Evolutionary conservation across 2,113 vertebrate species (phyloP).

Genomic region (Pterocles orientalis): DNA sequence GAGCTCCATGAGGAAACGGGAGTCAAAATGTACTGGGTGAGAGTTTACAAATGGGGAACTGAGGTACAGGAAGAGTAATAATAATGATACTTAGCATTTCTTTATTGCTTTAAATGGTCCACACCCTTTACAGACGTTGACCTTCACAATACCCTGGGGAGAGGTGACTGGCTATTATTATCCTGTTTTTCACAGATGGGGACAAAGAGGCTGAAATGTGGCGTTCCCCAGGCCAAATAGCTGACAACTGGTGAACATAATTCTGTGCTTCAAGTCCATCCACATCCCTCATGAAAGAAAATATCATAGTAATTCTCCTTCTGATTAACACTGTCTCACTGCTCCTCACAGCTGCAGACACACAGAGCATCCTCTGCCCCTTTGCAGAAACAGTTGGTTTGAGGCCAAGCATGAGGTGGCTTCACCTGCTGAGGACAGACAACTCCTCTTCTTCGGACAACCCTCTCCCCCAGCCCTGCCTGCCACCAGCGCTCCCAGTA

Average conservation of each 20-base stretch:
- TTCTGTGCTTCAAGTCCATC: background rate
- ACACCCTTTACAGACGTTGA: constrained; percentile 20
- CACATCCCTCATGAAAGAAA: background rate
- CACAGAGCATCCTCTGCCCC: background rate
- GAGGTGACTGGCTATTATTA: background rate
- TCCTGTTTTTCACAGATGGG: background rate
- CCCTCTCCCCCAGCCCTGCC: background rate
- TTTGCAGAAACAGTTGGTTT: background rate
- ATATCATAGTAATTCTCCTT: background rate
- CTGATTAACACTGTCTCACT: background rate
- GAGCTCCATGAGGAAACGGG: background rate
- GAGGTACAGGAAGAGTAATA: constrained; percentile 40
- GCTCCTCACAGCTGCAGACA: background rate
- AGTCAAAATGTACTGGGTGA: background rate
- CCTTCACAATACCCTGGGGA: constrained; percentile 9
- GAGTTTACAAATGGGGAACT: constrained; percentile 43
- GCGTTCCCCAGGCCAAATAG: background rate
- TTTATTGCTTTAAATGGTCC: constrained; percentile 40
- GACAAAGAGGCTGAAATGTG: background rate
- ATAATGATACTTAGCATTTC: constrained; percentile 43
- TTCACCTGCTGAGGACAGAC: rapidly evolving
- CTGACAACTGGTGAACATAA: background rate
- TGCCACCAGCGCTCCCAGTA: background rate
- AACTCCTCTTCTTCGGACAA: background rate
- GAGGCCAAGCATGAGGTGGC: background rate